Conservation (phyloP, 2,797 vertebrate genomes). For the Neostethus bicornis region DNA sequence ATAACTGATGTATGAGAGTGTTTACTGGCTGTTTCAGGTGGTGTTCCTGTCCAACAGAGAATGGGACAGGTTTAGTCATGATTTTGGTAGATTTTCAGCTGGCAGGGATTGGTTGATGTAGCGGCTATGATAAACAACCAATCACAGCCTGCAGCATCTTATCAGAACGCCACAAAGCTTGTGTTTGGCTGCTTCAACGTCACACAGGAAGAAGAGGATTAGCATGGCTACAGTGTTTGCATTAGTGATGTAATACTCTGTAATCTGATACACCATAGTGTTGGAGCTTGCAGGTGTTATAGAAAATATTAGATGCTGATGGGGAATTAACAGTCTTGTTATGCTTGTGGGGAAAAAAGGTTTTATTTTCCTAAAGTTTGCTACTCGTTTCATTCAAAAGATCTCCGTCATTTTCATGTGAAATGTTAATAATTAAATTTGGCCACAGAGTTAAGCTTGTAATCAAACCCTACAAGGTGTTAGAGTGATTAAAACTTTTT, state of each 20-base stretch:
- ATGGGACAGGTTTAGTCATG: conserved; percentile 34
- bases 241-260: conserved; percentile 69
- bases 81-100: conserved; percentile 24
- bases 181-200: conserved; percentile 37
- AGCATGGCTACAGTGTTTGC: conserved; percentile 58
- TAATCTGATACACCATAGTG: conserved; percentile 56
- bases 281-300: conserved; percentile 11
- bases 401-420: too few species aligned
- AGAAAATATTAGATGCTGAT: background rate
- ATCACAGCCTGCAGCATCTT: conserved; percentile 27
- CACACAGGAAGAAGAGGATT: conserved; percentile 65
- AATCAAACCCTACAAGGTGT: too few species aligned
- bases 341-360: background rate
- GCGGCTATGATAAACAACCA: conserved; percentile 26
- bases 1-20: background rate
- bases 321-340: background rate
- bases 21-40: background rate
- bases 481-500: too few species aligned
- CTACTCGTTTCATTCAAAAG: background rate
- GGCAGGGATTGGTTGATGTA: conserved; percentile 26
- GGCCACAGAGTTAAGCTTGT: too few species aligned
- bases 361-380: background rate
- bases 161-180: conserved; percentile 55
- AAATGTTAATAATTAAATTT: too few species aligned
- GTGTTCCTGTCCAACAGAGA: conserved; percentile 20